A percentile compares a stretch with the other conserved stretches of the same genome.
These are phyloP conservation scores for Arbacia lixula DNA, from an alignment of 53 echinoderm and acorn worm species.

Conservation along the genomic window DNA sequence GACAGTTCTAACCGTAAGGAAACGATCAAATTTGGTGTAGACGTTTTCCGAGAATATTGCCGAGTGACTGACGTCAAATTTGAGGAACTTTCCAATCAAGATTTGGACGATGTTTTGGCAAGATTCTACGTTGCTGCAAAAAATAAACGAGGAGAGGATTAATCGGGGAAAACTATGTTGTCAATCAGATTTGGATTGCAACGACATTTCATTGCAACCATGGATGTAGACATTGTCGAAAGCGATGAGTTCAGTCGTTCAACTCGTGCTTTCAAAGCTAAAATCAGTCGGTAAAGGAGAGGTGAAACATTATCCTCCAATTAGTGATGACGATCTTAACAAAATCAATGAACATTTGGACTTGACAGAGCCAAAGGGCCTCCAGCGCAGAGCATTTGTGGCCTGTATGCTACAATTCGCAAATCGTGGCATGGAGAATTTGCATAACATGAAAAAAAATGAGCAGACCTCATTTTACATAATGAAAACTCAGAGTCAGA, in stretches of 20 bases:
- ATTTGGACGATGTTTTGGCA: conserved; percentile 30
- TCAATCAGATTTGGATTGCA: conserved; percentile 46
- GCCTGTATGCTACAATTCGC: conserved; percentile 34
- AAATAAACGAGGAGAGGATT: conserved; percentile 17
- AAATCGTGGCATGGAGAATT: conserved; percentile 43
- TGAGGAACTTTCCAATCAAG: conserved; percentile 25
- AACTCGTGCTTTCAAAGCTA: conserved; percentile 21
- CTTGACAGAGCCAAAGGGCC: conserved; percentile 36
- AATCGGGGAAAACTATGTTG: conserved; percentile 32
- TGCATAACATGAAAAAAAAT: conserved; percentile 28
- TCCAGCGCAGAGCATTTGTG: conserved; percentile 46
- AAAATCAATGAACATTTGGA: conserved; percentile 38
- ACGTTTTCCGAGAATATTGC: conserved; percentile 22
- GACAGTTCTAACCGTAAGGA: conserved; percentile 24
- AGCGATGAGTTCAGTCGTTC: conserved; percentile 32
- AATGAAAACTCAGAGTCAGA: conserved; percentile 37
- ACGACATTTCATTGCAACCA: conserved; percentile 47
- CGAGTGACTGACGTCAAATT: not conserved
- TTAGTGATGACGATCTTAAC: conserved; percentile 38
- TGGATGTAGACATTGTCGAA: conserved; percentile 38
- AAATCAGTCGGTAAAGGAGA: conserved; percentile 35
- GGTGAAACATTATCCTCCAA: conserved; percentile 33
- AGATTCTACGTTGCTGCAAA: conserved; percentile 17
- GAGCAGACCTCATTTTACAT: conserved; percentile 17
- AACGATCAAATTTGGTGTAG: conserved; percentile 38